phyloP scores from a whole-genome alignment of 2,113 vertebrate genomes.

The Manacus vitellinus region DNA sequence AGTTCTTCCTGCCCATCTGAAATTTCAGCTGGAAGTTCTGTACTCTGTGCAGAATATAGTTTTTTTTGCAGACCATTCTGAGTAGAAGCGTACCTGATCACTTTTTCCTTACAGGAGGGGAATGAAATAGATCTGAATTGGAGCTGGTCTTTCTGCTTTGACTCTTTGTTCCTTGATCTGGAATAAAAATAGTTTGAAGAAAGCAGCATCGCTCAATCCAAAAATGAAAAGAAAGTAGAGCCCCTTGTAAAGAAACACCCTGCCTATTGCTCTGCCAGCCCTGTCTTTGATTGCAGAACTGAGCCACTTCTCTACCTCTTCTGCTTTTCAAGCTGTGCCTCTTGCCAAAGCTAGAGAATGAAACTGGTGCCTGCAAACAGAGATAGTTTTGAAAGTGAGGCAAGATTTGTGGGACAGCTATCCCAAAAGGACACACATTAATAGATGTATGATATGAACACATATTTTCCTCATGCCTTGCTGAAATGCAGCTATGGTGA shows the following conservation, averaged over 20 bases:
- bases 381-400: background rate
- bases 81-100: background rate
- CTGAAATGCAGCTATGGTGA: background rate
- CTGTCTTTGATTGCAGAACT: background rate
- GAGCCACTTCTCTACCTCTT: background rate
- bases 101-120: background rate
- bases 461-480: background rate
- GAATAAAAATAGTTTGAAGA: background rate
- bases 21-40: background rate
- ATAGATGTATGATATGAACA: background rate
- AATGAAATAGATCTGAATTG: background rate
- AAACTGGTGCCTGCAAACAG: background rate
- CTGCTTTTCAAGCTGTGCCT: background rate
- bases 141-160: background rate
- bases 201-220: background rate
- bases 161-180: background rate
- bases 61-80: background rate
- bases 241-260: background rate
- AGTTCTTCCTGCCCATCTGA: background rate
- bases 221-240: background rate
- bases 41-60: background rate
- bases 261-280: background rate
- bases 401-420: background rate
- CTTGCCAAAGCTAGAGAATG: background rate
- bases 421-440: background rate